Base-by-base conservation (phyloP, 2,797 vertebrate species). In the Urosaurus nigricauda region DNA sequence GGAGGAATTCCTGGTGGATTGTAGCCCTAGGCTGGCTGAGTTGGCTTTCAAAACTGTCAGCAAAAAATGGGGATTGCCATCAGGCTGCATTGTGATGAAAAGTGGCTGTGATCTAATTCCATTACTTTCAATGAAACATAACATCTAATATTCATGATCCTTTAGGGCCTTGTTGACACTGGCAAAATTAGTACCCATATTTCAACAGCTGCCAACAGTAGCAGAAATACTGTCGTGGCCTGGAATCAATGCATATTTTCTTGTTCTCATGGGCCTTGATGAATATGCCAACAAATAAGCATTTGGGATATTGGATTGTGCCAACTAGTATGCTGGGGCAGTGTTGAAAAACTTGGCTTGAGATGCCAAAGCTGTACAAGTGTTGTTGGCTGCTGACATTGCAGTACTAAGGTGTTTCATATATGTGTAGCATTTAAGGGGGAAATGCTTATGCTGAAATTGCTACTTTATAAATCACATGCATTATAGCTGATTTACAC, bases 111-210 rank as follows among this genome's bases (percentile, higher is more conserved):
- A 95, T 95, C 95, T 93, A 95, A 94, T 95, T 93, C 93, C 92
- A 90, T 95, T 95, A 87, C 91, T 92, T 92, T 86, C 88, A 94
- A 92, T 95, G 95, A 96, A 96, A 95, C 93, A 93, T 91, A 95
- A 93, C 94, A 89, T 96, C 93, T 93, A 92, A 88, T 89, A 89
- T 89, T 95, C 94, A 95, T 92, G 94, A 94, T 95, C 90, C 95
- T 94, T 95, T 93, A 95, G 94, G 95, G 91, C 88, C 93, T 94
- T 95, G 95, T 96, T 95, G 95, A 95, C 94, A 94, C 94, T 84
- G 91, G 94, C 91, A 94, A 75, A 94, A 92, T 89, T 92, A 93
- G 92, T 89, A 93, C 91, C 94, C 91, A 94, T 95, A 94, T 96
- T 96, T 96, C 93, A 96, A 87, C 91, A 92, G 89, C 94, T 96